phyloP scores from a whole-genome alignment of 2,113 vertebrate species.

The Prionailurus bengalensis region DNA sequence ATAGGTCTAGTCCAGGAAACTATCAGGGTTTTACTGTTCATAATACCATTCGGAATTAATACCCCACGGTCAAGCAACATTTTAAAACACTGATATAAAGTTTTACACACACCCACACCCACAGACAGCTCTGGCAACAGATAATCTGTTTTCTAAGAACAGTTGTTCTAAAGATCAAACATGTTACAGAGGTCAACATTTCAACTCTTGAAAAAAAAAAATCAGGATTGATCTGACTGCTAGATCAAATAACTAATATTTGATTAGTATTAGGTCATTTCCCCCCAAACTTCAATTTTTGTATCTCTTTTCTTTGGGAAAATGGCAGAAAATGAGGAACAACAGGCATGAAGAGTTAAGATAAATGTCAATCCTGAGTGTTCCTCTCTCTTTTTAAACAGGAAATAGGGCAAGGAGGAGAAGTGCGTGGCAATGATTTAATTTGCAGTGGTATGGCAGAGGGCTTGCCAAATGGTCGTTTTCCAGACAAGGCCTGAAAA shows the following conservation, averaged over 20 bases:
- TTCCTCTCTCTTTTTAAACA: not conserved
- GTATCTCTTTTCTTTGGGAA: not conserved
- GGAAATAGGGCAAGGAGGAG: not conserved
- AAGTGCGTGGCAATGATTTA: not conserved
- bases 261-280: not conserved
- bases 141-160: conserved; percentile 33
- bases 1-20: conserved; percentile 89
- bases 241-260: not conserved
- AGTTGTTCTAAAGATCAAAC: conserved; percentile 23
- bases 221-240: not conserved
- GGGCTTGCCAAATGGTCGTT: not conserved
- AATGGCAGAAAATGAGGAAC: conserved; percentile 16
- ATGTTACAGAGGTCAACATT: conserved; percentile 15
- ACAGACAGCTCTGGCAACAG: not conserved
- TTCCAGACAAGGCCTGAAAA: conserved; percentile 65
- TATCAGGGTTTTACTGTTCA: conserved; percentile 77
- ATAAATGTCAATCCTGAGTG: not conserved
- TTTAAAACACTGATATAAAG: conserved; percentile 1
- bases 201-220: not conserved
- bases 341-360: not conserved
- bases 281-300: not conserved
- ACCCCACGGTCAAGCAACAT: conserved; percentile 1
- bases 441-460: not conserved
- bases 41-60: conserved; percentile 75
- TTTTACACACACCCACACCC: not conserved